These are phyloP conservation scores for Drosophila auraria DNA, from an alignment of 1,140 invertebrate species.

Conservation along the genomic window DNA sequence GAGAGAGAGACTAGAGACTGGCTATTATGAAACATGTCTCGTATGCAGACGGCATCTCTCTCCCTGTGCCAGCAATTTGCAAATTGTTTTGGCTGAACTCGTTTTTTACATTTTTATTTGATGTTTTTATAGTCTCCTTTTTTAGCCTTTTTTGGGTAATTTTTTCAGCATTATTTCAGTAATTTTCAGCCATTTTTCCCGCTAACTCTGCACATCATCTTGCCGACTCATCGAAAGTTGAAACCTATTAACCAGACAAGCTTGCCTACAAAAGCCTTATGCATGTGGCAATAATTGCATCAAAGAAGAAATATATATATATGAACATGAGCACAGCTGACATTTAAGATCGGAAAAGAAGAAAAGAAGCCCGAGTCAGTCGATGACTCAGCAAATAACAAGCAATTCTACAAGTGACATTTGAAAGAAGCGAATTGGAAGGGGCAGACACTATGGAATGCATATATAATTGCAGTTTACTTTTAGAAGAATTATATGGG, in stretches of 20 bases:
- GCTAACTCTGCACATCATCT: conserved; percentile 39
- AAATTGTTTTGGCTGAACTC: conserved; percentile 49
- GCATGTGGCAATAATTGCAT: conserved; percentile 22
- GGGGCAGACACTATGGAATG: conserved; percentile 7
- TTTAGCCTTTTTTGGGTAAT: too few species aligned
- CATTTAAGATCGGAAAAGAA: conserved; percentile 20
- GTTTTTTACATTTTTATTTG: conserved; percentile 30
- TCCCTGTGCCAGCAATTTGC: conserved; percentile 31
- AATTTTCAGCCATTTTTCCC: conserved; percentile 2
- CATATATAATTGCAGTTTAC: conserved; percentile 15
- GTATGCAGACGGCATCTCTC: conserved; percentile 8
- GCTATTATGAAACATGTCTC: conserved; percentile 54
- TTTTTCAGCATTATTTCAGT: background rate
- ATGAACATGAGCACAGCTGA: conserved; percentile 5
- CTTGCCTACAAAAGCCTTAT: background rate
- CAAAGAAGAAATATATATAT: conserved; percentile 10
- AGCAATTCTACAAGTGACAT: conserved; percentile 42
- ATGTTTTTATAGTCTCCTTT: background rate
- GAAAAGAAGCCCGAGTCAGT: conserved; percentile 8
- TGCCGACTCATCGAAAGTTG: conserved; percentile 47
- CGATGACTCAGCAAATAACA: conserved; percentile 33
- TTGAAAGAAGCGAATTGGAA: conserved; percentile 18
- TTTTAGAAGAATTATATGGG: background rate
- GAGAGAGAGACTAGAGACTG: conserved; percentile 1
- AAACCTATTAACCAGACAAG: conserved; percentile 35